Base-by-base conservation (phyloP, 53 echinoderm and acorn worm species). In the Paracentrotus lividus region DNA sequence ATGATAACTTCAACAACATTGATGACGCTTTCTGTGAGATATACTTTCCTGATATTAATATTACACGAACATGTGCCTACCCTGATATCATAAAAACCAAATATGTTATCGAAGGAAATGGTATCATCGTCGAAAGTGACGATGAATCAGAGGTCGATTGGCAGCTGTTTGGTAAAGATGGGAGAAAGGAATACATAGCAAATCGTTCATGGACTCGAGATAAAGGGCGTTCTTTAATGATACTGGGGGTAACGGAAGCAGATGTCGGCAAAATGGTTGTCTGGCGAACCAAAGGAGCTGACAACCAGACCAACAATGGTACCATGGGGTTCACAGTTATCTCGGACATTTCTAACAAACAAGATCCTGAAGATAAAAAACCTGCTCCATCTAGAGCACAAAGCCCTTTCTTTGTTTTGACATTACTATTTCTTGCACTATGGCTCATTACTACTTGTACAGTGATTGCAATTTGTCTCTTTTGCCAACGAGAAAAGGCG, bases 181-280 rank as follows among this genome's bases (percentile, higher is more conserved):
- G 54, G 1, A 57, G 3, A 55, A 57, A 87, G 21, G 87, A 55
- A 57, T 18, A 87, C 29, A 55, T 87, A 1, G 0, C 18, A 20
- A 31, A 87, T 49, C 87, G 87, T 20, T 57, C 87, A 34, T 87
- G 53, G 53, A 8, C 87, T 32, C 29, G 87, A 32, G 2, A 33
- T 56, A 8, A 12, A 31, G 57, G 20, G 8, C 32, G 87, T 8
- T 52, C 57, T 18, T 34, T 87, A 15, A 4, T 87, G 56, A 33
- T 87, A 36, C 1, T 2, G 21, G 57, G 4, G 3, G 18, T 57
- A 8, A 10, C 87, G 31, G 8, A 87, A 55, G 7, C 7, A 54
- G 87, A 87, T 34, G 36, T 29, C 2, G 57, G 87, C 1, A 87
- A 57, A 7, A 40, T 87, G 4, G 57, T 87, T 0, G 55, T 55